Evolutionary conservation across 2,888 invertebrate species (phyloP).

Genomic region (Lepidonotus clava): DNA sequence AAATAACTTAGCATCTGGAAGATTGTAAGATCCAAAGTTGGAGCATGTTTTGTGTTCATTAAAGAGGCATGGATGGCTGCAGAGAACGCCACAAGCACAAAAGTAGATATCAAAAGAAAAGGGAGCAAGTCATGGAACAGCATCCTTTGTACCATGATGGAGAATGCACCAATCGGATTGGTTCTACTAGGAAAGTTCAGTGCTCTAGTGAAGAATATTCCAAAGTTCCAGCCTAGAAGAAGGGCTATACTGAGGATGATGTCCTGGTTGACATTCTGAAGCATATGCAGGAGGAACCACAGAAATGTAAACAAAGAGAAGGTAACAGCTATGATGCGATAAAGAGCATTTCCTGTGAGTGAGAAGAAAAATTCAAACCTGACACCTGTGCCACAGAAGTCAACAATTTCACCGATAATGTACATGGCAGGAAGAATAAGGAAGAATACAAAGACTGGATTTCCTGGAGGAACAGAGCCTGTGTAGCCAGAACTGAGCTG

Average conservation of each 20-base stretch:
- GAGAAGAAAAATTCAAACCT: background rate
- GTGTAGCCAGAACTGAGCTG: background rate
- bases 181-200: background rate
- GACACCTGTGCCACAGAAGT: background rate
- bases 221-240: background rate
- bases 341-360: slow-evolving; percentile 22
- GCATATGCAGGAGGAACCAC: slow-evolving; percentile 22
- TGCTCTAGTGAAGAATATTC: slow-evolving; percentile 24
- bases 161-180: slow-evolving; percentile 15
- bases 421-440: background rate
- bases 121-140: slow-evolving; percentile 26
- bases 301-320: slow-evolving; percentile 5
- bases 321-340: background rate
- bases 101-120: slow-evolving; percentile 1
- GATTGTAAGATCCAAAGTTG: background rate
- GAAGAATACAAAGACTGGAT: background rate
- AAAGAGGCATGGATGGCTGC: slow-evolving; percentile 20
- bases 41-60: background rate
- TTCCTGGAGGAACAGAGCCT: background rate
- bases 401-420: background rate
- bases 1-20: slow-evolving; percentile 1
- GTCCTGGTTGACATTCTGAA: slow-evolving; percentile 40
- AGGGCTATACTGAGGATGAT: background rate
- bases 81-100: background rate
- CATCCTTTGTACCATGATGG: slow-evolving; percentile 36